Evolutionary conservation across 2,113 vertebrate species (phyloP), one percentile per base, ranked within the genome.

Genomic region (Motacilla tschutschensis): DNA sequence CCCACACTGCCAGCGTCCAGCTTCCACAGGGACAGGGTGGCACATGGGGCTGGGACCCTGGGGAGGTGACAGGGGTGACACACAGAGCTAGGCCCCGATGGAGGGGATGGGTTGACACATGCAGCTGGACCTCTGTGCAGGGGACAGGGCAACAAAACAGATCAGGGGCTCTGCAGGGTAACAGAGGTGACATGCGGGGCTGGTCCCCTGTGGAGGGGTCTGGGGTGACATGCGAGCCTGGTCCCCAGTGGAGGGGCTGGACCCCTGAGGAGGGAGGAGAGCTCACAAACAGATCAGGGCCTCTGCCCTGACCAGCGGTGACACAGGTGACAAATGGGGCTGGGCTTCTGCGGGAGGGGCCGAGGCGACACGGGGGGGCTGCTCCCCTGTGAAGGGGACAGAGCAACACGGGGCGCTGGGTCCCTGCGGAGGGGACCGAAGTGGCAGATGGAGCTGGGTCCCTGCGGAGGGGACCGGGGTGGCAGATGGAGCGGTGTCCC

Each of bases 31-130:
- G 31, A 36, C 2, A n/a, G 13, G 17, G 46, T 1, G 62, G 38
- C 35, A 47, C 14, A 9, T 0, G 43, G 47, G 10, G 12, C 43
- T 53, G 48, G n/a, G 11, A 8, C 4, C 10, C 35, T 9, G 16
- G 6, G 26, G 47, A 40, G 22, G 38, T 5, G 38, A 58, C 5
- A 4, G 18, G 17, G 43, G 15, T n/a, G 66, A 41, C 55, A 41
- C 7, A 22, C 3, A 4, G 26, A 14, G 18, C 33, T 4, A 18
- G 41, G 18, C 0, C 41, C 44, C 13, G 7, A 0, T 1, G 29
- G 43, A 80, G 18, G 21, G 25, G 18, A 46, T 8, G 6, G 8
- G 8, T 3, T 29, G n/a, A 5, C 75, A 79, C 41, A 28, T 2
- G 29, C 33, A 19, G 53, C 43, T 48, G 28, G 28, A 6, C 1